These are phyloP conservation scores for Podilymbus podiceps DNA, from an alignment of 2,113 vertebrate species.

Conservation along the genomic window DNA sequence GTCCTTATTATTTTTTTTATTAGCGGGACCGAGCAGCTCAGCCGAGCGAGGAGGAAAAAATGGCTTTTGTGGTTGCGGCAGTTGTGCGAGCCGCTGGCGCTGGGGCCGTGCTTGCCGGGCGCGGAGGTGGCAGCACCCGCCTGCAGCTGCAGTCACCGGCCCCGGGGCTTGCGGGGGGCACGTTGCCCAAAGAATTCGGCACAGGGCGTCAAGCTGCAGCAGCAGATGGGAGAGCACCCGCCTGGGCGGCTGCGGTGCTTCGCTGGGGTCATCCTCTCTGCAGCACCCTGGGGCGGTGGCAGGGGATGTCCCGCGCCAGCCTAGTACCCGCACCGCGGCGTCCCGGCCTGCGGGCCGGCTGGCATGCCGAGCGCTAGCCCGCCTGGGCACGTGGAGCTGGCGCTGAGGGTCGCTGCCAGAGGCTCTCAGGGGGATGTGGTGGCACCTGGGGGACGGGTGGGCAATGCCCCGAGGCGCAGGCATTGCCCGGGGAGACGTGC, in stretches of 20 bases:
- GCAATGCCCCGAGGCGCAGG: rapidly evolving
- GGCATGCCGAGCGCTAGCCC: rapidly evolving
- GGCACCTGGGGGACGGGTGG: rapidly evolving
- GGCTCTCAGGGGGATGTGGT: not conserved
- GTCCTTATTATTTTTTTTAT: conserved; percentile 59
- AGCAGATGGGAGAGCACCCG: not conserved
- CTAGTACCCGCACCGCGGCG: rapidly evolving
- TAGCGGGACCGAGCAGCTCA: not conserved
- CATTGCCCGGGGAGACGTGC: rapidly evolving
- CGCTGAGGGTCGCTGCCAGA: rapidly evolving
- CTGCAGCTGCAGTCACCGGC: not conserved
- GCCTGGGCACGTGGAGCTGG: rapidly evolving
- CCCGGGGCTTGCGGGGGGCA: not conserved
- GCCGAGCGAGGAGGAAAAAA: not conserved
- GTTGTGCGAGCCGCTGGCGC: not conserved
- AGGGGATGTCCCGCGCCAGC: rapidly evolving
- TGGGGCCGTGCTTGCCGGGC: not conserved
- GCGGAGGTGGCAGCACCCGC: not conserved
- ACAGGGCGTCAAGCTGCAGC: not conserved
- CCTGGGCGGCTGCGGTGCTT: not conserved
- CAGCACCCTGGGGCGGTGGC: not conserved
- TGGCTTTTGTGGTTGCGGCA: not conserved
- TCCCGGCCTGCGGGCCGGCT: rapidly evolving
- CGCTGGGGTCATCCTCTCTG: not conserved
- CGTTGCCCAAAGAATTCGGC: rapidly evolving